These are phyloP conservation scores for Drosophila ustulata DNA, from an alignment of 2,888 invertebrate species.

Conservation along the genomic window DNA sequence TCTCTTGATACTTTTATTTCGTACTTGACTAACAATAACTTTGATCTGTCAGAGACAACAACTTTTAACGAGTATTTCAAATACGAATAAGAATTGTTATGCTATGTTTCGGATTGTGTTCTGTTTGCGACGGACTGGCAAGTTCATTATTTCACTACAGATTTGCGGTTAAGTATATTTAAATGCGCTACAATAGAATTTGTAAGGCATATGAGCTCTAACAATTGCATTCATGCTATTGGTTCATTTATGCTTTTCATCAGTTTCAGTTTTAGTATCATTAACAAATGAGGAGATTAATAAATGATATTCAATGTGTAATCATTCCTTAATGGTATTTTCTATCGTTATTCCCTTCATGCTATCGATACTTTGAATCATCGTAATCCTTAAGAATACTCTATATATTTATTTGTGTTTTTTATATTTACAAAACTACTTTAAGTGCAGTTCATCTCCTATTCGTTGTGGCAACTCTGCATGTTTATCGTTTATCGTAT, in stretches of 20 bases:
- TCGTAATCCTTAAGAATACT: background rate
- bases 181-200: conserved; percentile 17
- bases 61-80: background rate
- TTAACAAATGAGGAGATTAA: no score
- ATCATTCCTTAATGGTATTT: no score
- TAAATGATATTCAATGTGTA: no score
- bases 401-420: background rate
- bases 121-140: background rate
- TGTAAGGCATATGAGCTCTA: background rate
- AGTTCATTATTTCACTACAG: conserved; percentile 44
- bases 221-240: no score
- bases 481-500: conserved; percentile 14
- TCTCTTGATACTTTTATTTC: background rate
- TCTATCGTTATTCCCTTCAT: no score
- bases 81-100: background rate
- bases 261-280: no score
- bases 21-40: background rate
- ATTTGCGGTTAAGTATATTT: conserved; percentile 37
- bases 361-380: no score
- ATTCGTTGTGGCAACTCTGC: background rate
- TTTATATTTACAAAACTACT: background rate
- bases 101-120: background rate
- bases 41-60: conserved; percentile 1
- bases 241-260: no score
- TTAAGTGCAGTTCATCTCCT: conserved; percentile 1